Base-by-base conservation (phyloP, 37 sponge, comb jelly and placozoan genomes). In the Crambe crambe region DNA sequence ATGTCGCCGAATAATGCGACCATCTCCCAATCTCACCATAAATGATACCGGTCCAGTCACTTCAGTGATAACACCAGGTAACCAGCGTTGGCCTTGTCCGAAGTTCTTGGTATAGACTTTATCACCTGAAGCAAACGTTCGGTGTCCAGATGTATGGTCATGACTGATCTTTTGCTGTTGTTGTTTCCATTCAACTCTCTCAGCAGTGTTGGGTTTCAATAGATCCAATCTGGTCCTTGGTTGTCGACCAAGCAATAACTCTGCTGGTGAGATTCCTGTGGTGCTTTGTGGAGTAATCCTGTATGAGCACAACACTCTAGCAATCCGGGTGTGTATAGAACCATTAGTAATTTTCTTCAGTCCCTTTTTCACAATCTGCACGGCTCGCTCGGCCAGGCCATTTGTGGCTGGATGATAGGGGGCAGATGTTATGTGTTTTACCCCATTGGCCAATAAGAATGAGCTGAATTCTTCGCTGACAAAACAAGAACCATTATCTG, bases 361-460 rank as follows among this genome's bases (percentile, higher is more conserved):
- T 1, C 80, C 68, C 31, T 79, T 79, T 54, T 79, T 79, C 15
- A 66, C 57, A 34, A 67, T 68, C 70, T 79, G 80, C 0, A 79
- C 70, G 5, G 80, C 78, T 61, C 78, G 23, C 42, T 77, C 78
- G 20, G 78, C 78, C 3, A 63, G 66, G 39, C 78, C 66, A 68
- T 79, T 79, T 43, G 70, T 43, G 2, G 54, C 54, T 3, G 70
- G 70, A 8, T 66, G 44, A 79, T 68, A 68, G n/a, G n/a, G n/a
- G n/a, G n/a, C n/a, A n/a, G n/a, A n/a, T n/a, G n/a, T n/a, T n/a
- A n/a, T n/a, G n/a, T n/a, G n/a, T n/a, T n/a, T n/a, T n/a, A n/a
- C n/a, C n/a, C n/a, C n/a, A n/a, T n/a, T n/a, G n/a, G n/a, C n/a
- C n/a, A n/a, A n/a, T n/a, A 29, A 61, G 76, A 4, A n/a, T n/a